Evolutionary conservation across 2,113 vertebrate genomes (phyloP).

Genomic region (Xenopus laevis): DNA sequence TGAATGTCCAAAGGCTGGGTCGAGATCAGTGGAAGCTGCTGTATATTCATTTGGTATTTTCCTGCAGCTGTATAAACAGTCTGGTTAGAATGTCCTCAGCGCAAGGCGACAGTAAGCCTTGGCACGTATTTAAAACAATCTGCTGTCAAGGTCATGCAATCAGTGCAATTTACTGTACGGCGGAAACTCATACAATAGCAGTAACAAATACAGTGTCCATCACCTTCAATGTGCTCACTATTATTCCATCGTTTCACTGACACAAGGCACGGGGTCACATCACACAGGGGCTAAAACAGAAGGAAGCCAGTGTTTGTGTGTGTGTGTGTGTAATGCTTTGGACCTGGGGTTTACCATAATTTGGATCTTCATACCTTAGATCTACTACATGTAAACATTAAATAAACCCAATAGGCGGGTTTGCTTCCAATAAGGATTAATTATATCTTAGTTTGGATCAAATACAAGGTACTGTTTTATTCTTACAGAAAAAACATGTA

Average conservation of each 20-base stretch:
- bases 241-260: background rate
- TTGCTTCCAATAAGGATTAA: too few species aligned
- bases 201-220: background rate
- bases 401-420: too few species aligned
- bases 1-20: conserved; percentile 4
- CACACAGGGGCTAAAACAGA: background rate
- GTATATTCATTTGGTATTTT: conserved; percentile 23
- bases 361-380: too few species aligned
- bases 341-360: too few species aligned
- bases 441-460: too few species aligned
- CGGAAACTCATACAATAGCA: conserved; percentile 15
- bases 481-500: too few species aligned
- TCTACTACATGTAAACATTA: too few species aligned
- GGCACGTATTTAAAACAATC: conserved; percentile 26
- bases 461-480: too few species aligned
- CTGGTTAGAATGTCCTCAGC: conserved; percentile 25
- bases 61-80: conserved; percentile 43
- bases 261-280: background rate
- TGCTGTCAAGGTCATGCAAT: conserved; percentile 39
- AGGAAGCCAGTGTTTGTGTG: too few species aligned
- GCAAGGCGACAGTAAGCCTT: conserved; percentile 19
- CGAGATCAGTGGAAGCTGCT: conserved; percentile 7
- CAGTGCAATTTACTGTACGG: conserved; percentile 31
- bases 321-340: too few species aligned
- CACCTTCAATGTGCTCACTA: background rate